Percentiles rank a stretch among this genome's conserved stretches.
These are phyloP conservation scores for Lochmaea crataegi DNA, from an alignment of 2,888 invertebrate species.

Conservation along the genomic window DNA sequence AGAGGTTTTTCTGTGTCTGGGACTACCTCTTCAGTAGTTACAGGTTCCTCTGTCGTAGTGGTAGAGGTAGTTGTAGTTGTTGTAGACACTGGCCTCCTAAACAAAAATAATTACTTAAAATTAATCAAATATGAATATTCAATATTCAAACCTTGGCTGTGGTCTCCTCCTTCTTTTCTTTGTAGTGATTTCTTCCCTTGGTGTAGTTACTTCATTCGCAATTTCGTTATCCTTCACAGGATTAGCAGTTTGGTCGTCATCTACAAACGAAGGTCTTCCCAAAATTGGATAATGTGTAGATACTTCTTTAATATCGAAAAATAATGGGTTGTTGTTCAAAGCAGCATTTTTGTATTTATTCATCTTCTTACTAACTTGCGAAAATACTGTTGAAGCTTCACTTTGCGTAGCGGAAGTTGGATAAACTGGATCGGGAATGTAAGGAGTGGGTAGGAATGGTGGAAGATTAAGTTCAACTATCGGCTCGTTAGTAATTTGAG, in stretches of 20 bases:
- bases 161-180: constrained; percentile 47
- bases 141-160: constrained; percentile 37
- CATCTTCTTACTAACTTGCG: constrained; percentile 57
- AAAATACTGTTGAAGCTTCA: constrained; percentile 62
- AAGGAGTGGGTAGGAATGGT: constrained; percentile 63
- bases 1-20: constrained; percentile 18
- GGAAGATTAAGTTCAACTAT: constrained; percentile 52
- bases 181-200: constrained; percentile 37
- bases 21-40: constrained; percentile 3
- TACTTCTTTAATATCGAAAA: constrained; percentile 63
- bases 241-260: constrained; percentile 33
- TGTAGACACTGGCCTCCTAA: constrained; percentile 39
- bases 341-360: constrained; percentile 50
- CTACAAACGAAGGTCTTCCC: constrained; percentile 47
- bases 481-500: constrained; percentile 47
- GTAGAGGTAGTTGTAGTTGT: constrained; percentile 46
- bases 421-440: constrained; percentile 56
- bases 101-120: not conserved
- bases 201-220: constrained; percentile 53
- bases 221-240: constrained; percentile 47
- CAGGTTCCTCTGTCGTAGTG: constrained; percentile 37
- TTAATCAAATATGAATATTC: not conserved
- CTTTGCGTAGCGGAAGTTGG: constrained; percentile 63
- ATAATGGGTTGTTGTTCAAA: constrained; percentile 50
- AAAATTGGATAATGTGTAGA: constrained; percentile 64